A percentile compares a stretch with the other conserved stretches of the same genome.
These are phyloP conservation scores for Ceyx margarethae DNA, from an alignment of 2,113 vertebrate species.

Conservation along the genomic window DNA sequence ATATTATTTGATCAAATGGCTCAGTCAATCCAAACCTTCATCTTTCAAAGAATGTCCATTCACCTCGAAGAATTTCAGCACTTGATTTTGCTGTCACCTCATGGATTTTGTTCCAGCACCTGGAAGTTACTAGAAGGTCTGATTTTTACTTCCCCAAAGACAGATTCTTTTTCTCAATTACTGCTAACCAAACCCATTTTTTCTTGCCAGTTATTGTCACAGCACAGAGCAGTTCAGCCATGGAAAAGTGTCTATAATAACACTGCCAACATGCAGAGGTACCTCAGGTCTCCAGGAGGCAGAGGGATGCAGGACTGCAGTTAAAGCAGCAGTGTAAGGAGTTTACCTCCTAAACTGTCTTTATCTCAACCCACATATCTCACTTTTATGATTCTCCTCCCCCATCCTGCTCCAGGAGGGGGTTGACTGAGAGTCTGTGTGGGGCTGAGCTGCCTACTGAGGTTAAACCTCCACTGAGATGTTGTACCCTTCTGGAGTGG, in stretches of 20 bases:
- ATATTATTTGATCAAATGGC: neutral
- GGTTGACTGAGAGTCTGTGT: neutral
- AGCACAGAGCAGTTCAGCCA: neutral
- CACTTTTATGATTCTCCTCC: neutral
- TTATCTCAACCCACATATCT: neutral
- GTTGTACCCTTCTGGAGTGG: neutral
- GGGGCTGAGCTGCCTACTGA: neutral
- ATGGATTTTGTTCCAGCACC: neutral
- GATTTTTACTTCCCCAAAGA: neutral
- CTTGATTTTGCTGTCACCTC: neutral
- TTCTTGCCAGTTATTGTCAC: neutral
- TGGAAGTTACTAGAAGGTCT: neutral
- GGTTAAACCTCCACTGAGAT: neutral
- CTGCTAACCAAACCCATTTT: neutral
- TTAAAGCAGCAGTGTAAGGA: too few relatives aligned
- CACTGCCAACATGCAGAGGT: fast-evolving
- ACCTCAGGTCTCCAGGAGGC: neutral
- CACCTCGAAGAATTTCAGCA: neutral
- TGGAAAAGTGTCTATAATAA: fast-evolving
- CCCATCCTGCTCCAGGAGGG: neutral
- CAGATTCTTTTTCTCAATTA: neutral
- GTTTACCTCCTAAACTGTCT: neutral
- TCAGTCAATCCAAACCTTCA: neutral
- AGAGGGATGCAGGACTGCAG: neutral
- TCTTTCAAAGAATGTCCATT: neutral